Conservation (phyloP, 2,888 invertebrate genomes). For the Coelinius sp. region DNA sequence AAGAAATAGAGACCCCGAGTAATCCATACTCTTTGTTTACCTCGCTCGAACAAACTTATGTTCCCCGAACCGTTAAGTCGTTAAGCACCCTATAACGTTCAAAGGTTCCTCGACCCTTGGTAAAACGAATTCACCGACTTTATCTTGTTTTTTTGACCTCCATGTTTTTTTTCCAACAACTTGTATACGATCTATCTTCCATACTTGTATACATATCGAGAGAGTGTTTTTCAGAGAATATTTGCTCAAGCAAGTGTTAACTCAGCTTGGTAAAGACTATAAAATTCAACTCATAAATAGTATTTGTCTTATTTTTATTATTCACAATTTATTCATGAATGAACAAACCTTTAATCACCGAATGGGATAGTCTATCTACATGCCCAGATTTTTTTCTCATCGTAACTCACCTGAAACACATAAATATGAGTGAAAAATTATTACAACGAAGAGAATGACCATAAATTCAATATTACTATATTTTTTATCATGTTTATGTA, state of each 20-base stretch:
- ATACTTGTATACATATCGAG: constrained; percentile 20
- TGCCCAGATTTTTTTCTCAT: not conserved
- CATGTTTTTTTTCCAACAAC: constrained; percentile 19
- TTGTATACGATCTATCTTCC: constrained; percentile 22
- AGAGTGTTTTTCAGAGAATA: not conserved
- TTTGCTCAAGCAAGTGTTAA: not conserved
- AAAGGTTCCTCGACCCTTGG: constrained; percentile 41
- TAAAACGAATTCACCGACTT: constrained; percentile 36
- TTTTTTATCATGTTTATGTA: constrained; percentile 1
- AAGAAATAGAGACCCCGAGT: constrained; percentile 40
- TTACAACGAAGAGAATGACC: not conserved
- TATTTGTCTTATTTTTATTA: not conserved
- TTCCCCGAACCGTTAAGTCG: constrained; percentile 52
- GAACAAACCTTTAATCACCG: constrained; percentile 9
- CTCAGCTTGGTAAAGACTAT: not conserved
- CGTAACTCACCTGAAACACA: constrained; percentile 35
- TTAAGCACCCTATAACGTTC: constrained; percentile 48
- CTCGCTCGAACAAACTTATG: constrained; percentile 51
- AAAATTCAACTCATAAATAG: not conserved
- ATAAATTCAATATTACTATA: not conserved
- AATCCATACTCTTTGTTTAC: constrained; percentile 55
- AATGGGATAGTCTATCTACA: not conserved
- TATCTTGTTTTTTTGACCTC: constrained; percentile 37
- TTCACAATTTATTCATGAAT: not conserved
- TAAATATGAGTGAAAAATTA: not conserved